Percentiles rank a stretch among this genome's conserved stretches.
Evolutionary conservation across 1,140 invertebrate genomes (phyloP).

Genomic region (Drosophila virilis): DNA sequence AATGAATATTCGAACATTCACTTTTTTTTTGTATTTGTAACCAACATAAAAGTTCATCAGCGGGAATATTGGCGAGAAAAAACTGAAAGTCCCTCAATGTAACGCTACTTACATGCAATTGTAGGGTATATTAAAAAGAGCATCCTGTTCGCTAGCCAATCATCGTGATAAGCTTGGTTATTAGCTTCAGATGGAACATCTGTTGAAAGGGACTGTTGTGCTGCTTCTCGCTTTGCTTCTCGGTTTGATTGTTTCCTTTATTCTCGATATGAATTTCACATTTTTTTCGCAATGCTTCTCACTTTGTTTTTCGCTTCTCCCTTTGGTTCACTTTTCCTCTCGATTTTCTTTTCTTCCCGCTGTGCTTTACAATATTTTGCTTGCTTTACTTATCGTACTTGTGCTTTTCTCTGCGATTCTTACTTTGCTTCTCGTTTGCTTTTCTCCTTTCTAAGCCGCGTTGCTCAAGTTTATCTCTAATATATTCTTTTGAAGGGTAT

Average conservation of each 20-base stretch:
- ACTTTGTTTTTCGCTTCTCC: neutral
- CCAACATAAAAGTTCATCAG: conserved; percentile 77
- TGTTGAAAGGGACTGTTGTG: too few relatives aligned
- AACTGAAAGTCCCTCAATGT: conserved; percentile 61
- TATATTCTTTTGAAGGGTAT: conserved; percentile 40
- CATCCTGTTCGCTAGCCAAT: conserved; percentile 3
- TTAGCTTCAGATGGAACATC: too few relatives aligned
- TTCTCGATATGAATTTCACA: too few relatives aligned
- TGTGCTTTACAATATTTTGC: too few relatives aligned
- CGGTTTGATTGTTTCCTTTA: too few relatives aligned
- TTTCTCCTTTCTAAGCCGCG: neutral
- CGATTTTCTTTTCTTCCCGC: too few relatives aligned
- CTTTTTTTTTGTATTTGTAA: conserved; percentile 50
- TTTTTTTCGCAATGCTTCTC: neutral
- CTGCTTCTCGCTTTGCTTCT: too few relatives aligned
- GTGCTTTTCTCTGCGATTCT: neutral
- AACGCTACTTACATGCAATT: conserved; percentile 13
- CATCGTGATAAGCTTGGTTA: neutral
- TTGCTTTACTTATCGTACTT: neutral
- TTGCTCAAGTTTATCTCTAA: neutral
- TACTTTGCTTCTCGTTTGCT: neutral
- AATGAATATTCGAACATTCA: conserved; percentile 79
- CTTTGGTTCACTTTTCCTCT: neutral
- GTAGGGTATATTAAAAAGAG: conserved; percentile 12
- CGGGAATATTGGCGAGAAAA: conserved; percentile 74